Evolutionary conservation across 2,797 vertebrate species (phyloP), one percentile per base, ranked within the genome.

Genomic region (Poecilia wingei): DNA sequence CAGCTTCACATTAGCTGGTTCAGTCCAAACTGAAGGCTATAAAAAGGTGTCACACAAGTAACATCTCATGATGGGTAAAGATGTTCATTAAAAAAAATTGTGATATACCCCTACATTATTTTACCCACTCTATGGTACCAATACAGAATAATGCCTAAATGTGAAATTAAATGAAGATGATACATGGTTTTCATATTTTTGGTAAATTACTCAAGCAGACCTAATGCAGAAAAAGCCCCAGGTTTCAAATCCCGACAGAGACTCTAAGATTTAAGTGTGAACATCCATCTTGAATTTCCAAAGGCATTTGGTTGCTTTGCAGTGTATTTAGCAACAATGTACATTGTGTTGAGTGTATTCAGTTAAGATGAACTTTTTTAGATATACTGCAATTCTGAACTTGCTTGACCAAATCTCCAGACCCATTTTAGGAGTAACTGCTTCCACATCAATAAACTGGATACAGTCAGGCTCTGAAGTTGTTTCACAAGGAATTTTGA

Each of bases 391-490:
- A n/a, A 70, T 43, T 6, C 39, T 45, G 43, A 70, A 45, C 25
- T 45, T 69, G 33, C 20, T 69, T 25, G 3, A 25, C 36, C 33
- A 13, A n/a, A 43, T 43, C 22, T 39, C 31, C 39, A 66, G 61
- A 39, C 33, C 33, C 20, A 39, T 4, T 69, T 41, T 2, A 25
- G 36, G 73, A 51, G 75, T 39, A 53, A 36, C 73, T 6, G 16
- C 28, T 49, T 68, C 57, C 47, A 77, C 47, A 83, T 81, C 64
- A 84, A 72, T 82, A 49, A 82, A 82, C 81, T 79, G 79, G 55
- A 81, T 89, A 81, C 78, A 73, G 51, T 81, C 72, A 77, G 22
- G 41, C 47, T 79, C 43, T 28, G 77, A 86, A 78, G 20, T 70
- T 14, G 22, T 45, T 45, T 78, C 61, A 7, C 33, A 82, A 59